Evolutionary conservation across 2,797 vertebrate genomes (phyloP), one percentile per base, ranked within the genome.

Genomic region (Paedocypris micromegethes): DNA sequence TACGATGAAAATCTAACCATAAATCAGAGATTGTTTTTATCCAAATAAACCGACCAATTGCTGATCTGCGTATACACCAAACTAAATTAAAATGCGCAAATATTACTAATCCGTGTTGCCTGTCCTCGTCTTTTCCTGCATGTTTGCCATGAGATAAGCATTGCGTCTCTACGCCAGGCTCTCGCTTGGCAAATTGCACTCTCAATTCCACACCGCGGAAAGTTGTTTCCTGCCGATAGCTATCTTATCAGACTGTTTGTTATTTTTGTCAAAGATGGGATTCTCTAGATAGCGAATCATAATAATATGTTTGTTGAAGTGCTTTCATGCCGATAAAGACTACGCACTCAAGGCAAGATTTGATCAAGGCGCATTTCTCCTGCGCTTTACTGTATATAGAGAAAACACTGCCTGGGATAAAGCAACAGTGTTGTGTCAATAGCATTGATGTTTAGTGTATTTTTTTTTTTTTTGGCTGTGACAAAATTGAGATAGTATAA

Each of bases 231-330:
- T 68, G 66, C 44, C 79, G 86, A 90, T 88, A 75, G 68, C 66
- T 62, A 86, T 91, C 89, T 88, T 78, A 87, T 89, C 88, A 80
- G 81, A 85, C 84, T 76, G 66, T 84, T 85, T 87, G 86, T 89
- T 86, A 83, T 85, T 86, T 79, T 83, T 86, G 80, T 80, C 80
- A 81, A 67, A 70, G 81, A 81, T 82, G 80, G 72, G 76, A 83
- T 83, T 84, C 76, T 72, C 75, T 77, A 78, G 80, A 84, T 79
- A 84, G 79, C 77, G 76, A 58, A 72, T 82, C 75, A 72, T 87
- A 86, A 88, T 88, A 84, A 77, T 78, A 68, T 87, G 88, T 88
- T 89, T 87, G 85, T 83, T 81, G 79, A 83, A 78, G 66, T 78
- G 66, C 60, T 76, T 73, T 65, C 44, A 53, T n/a, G 78, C 73